Conservation (phyloP, 2,797 vertebrate species). For the Sciaenops ocellatus region DNA sequence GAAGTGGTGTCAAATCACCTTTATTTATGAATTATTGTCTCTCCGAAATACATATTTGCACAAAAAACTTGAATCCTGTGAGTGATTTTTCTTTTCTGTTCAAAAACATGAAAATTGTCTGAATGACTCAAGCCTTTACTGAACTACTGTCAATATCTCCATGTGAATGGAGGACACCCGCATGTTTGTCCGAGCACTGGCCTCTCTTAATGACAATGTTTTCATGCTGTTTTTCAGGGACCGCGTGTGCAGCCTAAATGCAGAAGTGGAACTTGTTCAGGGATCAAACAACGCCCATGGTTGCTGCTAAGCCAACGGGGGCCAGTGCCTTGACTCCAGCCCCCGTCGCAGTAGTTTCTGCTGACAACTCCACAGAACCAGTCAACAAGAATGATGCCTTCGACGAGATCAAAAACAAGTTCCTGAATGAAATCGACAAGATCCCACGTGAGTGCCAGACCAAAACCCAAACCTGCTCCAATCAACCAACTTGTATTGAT, state of each 20-base stretch:
- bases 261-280: conserved; percentile 84
- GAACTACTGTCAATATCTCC: background rate
- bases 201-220: background rate
- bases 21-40: background rate
- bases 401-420: conserved; percentile 92
- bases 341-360: conserved; percentile 77
- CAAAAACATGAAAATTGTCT: background rate
- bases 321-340: conserved; percentile 78
- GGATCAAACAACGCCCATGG: conserved; percentile 84
- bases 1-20: background rate
- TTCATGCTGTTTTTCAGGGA: conserved; percentile 66
- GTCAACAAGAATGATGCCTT: conserved; percentile 91
- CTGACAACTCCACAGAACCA: conserved; percentile 89
- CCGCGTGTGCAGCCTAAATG: conserved; percentile 80
- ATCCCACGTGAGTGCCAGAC: conserved; percentile 91
- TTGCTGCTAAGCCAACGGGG: conserved; percentile 82
- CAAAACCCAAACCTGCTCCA: conserved; percentile 31
- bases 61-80: background rate
- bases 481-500: conserved; percentile 53
- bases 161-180: background rate
- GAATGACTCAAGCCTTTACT: conserved; percentile 2
- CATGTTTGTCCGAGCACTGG: background rate
- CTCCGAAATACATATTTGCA: background rate
- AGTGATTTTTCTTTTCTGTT: background rate
- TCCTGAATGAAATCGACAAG: conserved; percentile 95